These are phyloP conservation scores for Albula glossodonta DNA, from an alignment of 2,113 vertebrate genomes.

Conservation along the genomic window DNA sequence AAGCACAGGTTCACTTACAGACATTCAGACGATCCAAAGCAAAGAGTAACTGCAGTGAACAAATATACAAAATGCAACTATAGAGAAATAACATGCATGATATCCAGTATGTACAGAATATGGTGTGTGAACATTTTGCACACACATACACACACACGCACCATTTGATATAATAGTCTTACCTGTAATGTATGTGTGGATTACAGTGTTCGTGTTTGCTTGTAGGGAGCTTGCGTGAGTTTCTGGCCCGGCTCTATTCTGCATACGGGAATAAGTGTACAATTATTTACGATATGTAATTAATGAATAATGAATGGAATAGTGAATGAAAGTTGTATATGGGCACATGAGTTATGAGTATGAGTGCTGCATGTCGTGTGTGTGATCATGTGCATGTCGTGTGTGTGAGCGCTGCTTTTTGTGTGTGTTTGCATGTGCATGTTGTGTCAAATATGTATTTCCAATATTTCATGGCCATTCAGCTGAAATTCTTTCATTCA, in stretches of 20 bases:
- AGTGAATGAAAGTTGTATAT: not conserved
- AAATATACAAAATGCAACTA: too few relatives aligned
- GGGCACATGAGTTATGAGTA: not conserved
- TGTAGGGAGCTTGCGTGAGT: constrained; percentile 18
- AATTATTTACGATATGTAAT: not conserved
- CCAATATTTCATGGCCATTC: too few relatives aligned
- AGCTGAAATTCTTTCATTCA: too few relatives aligned
- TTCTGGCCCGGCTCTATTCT: not conserved
- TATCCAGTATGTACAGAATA: too few relatives aligned
- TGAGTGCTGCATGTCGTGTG: not conserved
- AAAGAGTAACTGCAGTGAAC: too few relatives aligned
- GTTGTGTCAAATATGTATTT: not conserved
- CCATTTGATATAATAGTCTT: constrained; percentile 27
- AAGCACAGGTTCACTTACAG: too few relatives aligned
- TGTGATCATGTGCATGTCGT: constrained; percentile 20
- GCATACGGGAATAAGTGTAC: not conserved
- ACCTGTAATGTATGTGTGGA: not conserved
- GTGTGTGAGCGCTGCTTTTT: constrained; percentile 1
- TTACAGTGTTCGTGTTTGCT: constrained; percentile 7
- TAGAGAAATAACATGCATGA: too few relatives aligned
- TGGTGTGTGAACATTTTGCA: not conserved
- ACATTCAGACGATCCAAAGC: too few relatives aligned
- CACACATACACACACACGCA: not conserved
- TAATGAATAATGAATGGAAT: too few relatives aligned
- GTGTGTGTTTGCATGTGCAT: constrained; percentile 22